Percentiles rank a stretch among this genome's conserved stretches.
phyloP scores from a whole-genome alignment of 1,140 invertebrate species.

The Muscidifurax raptorellus region DNA sequence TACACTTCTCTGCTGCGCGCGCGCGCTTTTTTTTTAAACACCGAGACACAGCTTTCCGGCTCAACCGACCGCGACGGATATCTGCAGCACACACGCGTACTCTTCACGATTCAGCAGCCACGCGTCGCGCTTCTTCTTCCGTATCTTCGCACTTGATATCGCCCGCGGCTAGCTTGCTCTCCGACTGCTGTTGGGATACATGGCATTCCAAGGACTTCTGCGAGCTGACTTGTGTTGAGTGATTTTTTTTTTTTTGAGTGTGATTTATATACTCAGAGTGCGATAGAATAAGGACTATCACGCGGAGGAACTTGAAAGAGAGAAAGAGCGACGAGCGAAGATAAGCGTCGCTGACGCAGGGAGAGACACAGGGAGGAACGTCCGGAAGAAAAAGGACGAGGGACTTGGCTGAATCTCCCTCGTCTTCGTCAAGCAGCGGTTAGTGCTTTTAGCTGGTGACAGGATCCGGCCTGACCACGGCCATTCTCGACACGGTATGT shows the following conservation, averaged over 20 bases:
- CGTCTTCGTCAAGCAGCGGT: conserved; percentile 55
- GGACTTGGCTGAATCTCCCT: not conserved
- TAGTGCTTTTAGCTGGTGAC: conserved; percentile 72
- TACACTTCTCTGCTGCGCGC: not conserved
- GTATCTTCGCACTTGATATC: not conserved
- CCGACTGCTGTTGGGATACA: too few relatives aligned
- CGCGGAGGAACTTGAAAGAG: not conserved
- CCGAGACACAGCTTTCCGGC: conserved; percentile 44
- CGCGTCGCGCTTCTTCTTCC: not conserved
- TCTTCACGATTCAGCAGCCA: not conserved
- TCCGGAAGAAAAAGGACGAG: not conserved
- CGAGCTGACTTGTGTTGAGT: conserved; percentile 14
- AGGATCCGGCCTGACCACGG: conserved; percentile 75
- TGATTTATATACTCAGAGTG: not conserved
- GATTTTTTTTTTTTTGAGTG: not conserved
- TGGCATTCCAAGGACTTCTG: not conserved
- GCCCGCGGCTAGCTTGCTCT: not conserved
- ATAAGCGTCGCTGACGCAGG: not conserved
- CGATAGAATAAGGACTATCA: not conserved
- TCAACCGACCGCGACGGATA: conserved; percentile 8
- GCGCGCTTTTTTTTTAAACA: not conserved
- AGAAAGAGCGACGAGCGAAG: not conserved
- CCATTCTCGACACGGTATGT: conserved; percentile 76
- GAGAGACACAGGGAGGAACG: too few relatives aligned
- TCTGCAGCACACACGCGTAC: not conserved